Evolutionary conservation across 2,797 vertebrate genomes (phyloP), one percentile per base, ranked within the genome.

Genomic region (Meriones psammophilus): DNA sequence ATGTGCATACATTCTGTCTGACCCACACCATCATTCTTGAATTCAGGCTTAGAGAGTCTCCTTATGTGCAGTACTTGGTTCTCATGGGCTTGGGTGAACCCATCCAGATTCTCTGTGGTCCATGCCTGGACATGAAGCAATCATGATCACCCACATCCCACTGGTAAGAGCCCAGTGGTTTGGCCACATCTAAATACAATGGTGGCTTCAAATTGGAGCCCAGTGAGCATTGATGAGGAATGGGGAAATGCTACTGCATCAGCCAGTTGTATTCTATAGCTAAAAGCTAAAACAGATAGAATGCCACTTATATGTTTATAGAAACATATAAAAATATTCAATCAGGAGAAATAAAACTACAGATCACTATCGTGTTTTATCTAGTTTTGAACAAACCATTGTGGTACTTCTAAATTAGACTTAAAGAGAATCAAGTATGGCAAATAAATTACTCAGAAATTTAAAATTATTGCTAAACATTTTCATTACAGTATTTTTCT

Each of bases 181-280:
- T 88, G 85, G 68, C 77, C 50, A 79, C 77, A 90, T 94, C 50
- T 94, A 94, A 96, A 93, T 58, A 81, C 88, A 94, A 81, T 28
- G 17, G 33, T 86, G 62, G n/a, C 88, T 96, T 94, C 14, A 76
- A 91, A 96, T 46, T 93, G 69, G 76, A 86, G 91, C 79, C 26
- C 7, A 78, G 17, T 71, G 18, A 96, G 36, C 62, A 42, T 56
- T 36, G 68, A 68, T 17, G 62, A 94, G 24, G 28, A 77, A 79
- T 81, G 42, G 42, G 78, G 60, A 94, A 94, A 91, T 33, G 39
- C n/a, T 54, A 92, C 39, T 89, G 56, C 24, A 93, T 64, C 0
- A 93, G 46, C 7, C 14, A 36, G 20, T 71, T 39, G 46, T 87
- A 62, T 94, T 56, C 62, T 58, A 89, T 22, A 90, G 60, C 36